Base-by-base conservation (phyloP, 2,888 invertebrate species). In the Ophion ellenae region DNA sequence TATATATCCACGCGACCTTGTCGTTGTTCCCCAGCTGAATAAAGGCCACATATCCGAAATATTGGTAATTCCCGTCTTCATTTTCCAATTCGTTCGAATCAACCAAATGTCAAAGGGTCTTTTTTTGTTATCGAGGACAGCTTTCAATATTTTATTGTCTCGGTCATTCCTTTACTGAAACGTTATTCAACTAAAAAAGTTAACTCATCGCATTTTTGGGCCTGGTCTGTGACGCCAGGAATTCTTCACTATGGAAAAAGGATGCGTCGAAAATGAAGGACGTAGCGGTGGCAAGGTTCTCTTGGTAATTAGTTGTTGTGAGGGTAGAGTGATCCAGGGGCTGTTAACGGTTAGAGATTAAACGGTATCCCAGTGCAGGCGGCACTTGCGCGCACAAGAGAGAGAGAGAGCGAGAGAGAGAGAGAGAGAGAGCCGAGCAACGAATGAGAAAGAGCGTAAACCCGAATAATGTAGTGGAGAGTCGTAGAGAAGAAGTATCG, bases 381-480 rank as follows among this genome's bases (percentile, higher is more conserved):
- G 40, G 40, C 17, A 20, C 40, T 32, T 40, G 40, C 9, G 9
- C 40, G 40, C 40, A 7, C 6, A 5, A 40, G 40, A 32, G 32
- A 32, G 32, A 32, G 32, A 32, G 32, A 32, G 32, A 32, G 32
- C 1, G 32, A 32, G 32, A 32, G 32, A 32, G 32, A 32, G 32
- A 32, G 32, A 32, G 32, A 32, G 32, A 32, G 40, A 24, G 32
- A 28, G 67, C 59, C 47, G 20, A 47, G 45, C 66, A 63, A 74
- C 45, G 53, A 70, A 20, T 69, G n/a, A 61, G 63, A 36, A 71
- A 69, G 61, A 79, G 66, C 36, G 64, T 20, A 77, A 64, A 69
- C 61, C 73, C 47, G 69, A 81, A 70, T 80, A 77, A 79, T 75
- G 70, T 77, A 79, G 85, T 69, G 71, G 45, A 73, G 71, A 63